A percentile compares a stretch with the other conserved stretches of the same genome.
phyloP scores from a whole-genome alignment of 2,797 vertebrate genomes.

The Anas capensis region DNA sequence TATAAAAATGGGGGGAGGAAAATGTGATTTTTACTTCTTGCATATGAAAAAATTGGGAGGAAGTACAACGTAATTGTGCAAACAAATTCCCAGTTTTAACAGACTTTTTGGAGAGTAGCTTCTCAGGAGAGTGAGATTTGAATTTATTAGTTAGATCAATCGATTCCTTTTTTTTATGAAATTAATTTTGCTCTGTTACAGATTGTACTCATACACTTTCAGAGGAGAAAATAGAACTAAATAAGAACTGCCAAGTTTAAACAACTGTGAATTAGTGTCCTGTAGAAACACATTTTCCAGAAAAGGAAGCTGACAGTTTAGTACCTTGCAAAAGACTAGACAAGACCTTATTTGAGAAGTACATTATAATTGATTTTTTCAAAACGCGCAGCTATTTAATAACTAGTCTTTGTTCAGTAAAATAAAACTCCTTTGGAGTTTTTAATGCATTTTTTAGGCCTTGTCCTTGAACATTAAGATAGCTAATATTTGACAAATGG shows the following conservation, averaged over 20 bases:
- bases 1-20: background rate
- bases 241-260: background rate
- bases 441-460: background rate
- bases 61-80: background rate
- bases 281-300: background rate
- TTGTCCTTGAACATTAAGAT: background rate
- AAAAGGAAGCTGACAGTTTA: background rate
- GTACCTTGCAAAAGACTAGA: background rate
- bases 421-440: background rate
- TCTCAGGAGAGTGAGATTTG: background rate
- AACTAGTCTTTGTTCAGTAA: background rate
- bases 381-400: background rate
- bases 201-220: background rate
- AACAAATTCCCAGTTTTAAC: background rate
- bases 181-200: background rate
- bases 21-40: background rate
- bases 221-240: background rate
- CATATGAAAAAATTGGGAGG: rapidly evolving
- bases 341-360: background rate
- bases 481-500: background rate
- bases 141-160: background rate
- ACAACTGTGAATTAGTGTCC: background rate
- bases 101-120: background rate
- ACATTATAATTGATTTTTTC: background rate
- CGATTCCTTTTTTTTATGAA: background rate